Evolutionary conservation across 2,797 vertebrate species (phyloP).

Genomic region (Aldrovandia affinis): DNA sequence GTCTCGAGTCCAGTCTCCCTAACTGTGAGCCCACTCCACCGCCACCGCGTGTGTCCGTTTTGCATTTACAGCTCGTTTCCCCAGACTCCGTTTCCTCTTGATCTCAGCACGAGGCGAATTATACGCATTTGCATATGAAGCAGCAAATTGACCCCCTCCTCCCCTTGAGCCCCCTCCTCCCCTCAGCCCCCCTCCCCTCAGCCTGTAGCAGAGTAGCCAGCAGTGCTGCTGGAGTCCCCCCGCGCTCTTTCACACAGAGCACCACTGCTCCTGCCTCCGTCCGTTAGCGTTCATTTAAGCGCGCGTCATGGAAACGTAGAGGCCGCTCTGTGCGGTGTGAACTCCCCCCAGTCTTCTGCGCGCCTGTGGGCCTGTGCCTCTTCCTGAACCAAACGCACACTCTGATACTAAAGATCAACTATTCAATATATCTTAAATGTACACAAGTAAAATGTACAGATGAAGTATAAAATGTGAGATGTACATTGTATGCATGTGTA

Average conservation of each 20-base stretch:
- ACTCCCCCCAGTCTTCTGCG: neutral
- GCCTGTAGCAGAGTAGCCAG: neutral
- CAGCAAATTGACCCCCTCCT: constrained; percentile 34
- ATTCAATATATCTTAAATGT: neutral
- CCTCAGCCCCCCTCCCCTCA: neutral
- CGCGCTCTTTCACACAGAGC: no score
- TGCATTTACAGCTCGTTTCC: constrained; percentile 34
- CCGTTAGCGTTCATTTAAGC: neutral
- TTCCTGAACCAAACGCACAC: no score
- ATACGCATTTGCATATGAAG: constrained; percentile 45
- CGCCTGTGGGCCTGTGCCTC: neutral
- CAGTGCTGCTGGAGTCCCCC: neutral
- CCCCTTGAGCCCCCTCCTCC: neutral
- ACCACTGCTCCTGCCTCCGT: neutral
- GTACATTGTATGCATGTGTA: neutral
- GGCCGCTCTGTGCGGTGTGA: neutral
- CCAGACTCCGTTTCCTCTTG: constrained; percentile 38
- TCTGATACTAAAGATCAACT: no score
- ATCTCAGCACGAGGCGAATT: constrained; percentile 39
- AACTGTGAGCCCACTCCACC: neutral
- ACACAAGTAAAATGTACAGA: no score
- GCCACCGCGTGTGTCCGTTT: constrained; percentile 21
- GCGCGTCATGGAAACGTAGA: neutral
- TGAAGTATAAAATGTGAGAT: neutral
- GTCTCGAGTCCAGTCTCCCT: neutral